Conservation (phyloP, 1,140 invertebrate species). For the Nebria ingens region DNA sequence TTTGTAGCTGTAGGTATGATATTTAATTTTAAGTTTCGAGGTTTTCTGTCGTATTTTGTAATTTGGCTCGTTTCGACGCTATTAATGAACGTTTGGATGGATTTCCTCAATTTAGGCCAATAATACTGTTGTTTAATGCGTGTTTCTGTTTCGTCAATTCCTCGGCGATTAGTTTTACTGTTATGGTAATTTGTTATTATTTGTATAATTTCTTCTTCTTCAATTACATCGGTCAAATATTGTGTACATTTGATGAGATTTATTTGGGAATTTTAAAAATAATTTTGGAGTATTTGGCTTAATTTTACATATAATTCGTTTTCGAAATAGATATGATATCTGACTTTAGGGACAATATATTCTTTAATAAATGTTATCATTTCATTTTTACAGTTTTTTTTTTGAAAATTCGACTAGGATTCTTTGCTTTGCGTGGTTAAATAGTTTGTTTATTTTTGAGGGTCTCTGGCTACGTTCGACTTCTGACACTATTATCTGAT, state of each 20-base stretch:
- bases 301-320: slow-evolving; percentile 1
- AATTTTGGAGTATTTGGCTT: too few species aligned
- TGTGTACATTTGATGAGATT: not conserved
- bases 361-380: not conserved
- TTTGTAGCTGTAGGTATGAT: slow-evolving; percentile 11
- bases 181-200: not conserved
- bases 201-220: not conserved
- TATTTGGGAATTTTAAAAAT: slow-evolving; percentile 14
- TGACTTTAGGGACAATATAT: not conserved
- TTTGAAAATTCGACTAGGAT: too few species aligned
- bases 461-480: too few species aligned
- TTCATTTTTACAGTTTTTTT: not conserved
- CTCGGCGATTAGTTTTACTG: not conserved
- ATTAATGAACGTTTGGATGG: slow-evolving; percentile 16
- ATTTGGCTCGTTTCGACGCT: slow-evolving; percentile 15
- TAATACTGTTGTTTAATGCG: not conserved
- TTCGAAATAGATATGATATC: not conserved
- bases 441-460: too few species aligned
- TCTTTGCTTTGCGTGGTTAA: too few species aligned
- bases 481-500: too few species aligned
- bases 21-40: slow-evolving; percentile 13
- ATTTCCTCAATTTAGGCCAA: not conserved
- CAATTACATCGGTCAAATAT: not conserved
- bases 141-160: not conserved
- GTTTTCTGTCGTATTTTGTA: slow-evolving; percentile 12